Base-by-base conservation (phyloP, 1,140 invertebrate genomes). In the Aphis gossypii region DNA sequence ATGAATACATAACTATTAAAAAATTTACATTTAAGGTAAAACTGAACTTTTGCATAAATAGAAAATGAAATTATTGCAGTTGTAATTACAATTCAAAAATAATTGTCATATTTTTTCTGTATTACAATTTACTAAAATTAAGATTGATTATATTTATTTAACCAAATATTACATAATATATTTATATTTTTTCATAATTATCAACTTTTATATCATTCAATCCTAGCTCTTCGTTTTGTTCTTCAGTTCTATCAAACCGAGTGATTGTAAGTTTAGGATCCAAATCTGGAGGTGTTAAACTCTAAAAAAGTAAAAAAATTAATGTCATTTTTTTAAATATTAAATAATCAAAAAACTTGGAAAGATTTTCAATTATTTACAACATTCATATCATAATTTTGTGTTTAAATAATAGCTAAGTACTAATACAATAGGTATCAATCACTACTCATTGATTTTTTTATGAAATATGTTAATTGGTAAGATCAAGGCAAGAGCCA, bases 151-250 rank as follows among this genome's bases (percentile, higher is more conserved):
- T 83, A 83, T 38, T 38, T 21, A 21, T 83, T 21, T 23, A 83
- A 38, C 3, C 35, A 38, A 83, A 38, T 38, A 83, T 38, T 38
- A 83, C n/a, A 23, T 38, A 9, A 8, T 38, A 84, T 0, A 87
- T 48, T 46, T 21, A 54, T 0, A 48, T 87, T 46, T 21, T 38
- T 84, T 95, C 95, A 95, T 98, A 98, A 95, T 97, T 96, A 94
- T 99, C 98, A 3, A 98, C 98, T 96, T 99, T 99, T 97, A 99
- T 99, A 95, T 99, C 99, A 95, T 99, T 99, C 5, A 99, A 95
- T 8, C 99, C 99, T 9, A 99, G 96, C 93, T 98, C 97, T 94
- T 99, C 99, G 95, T 99, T 99, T 95, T 99, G 98, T 68, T 99
- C 98, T 95, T 96, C 98, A 48, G 95, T 97, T 94, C 99, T 96